Base-by-base conservation (phyloP, 2,113 vertebrate genomes). In the Notechis scutatus region DNA sequence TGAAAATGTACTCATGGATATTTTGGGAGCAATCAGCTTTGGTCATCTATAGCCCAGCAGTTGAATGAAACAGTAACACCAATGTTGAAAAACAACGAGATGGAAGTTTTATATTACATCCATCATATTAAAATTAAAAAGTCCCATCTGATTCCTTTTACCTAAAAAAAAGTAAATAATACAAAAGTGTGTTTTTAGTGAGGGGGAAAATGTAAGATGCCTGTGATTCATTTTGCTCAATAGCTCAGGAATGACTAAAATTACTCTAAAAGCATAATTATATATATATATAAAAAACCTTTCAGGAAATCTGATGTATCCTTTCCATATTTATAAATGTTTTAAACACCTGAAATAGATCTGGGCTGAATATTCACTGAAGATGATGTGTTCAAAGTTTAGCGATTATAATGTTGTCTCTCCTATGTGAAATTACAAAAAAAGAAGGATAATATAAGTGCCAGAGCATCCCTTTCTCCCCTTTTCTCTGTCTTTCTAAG, bases 1-100 rank as follows among this genome's bases (percentile, higher is more conserved):
- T 42, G 91, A 90, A 93, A 90, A 93, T 95, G 95, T 94, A 94
- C 87, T 14, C 5, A 5, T 64, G 39, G 90, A 88, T 94, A 93
- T 93, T 94, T 95, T 81, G 88, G 94, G 94, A 87, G n/a, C 88
- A 57, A 64, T 96, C 95, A 91, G 7, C 50, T 94, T 95, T 69
- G 86, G 11, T 93, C 92, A 93, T 52, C 23, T 94, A 89, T 85
- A 96, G 29, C 85, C 26, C 88, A 92, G 55, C 6, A 74, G n/a
- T 59, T 21, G 0, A 0, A n/a, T 92, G 54, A 9, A 93, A 26
- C 56, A 42, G 61, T 21, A 92, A 52, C 12, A 34, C 20, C 24
- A 34, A 34, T 7, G 50, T 81, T 85, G 11, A 10, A 34, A 4
- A 20, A 55, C 10, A 89, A 85, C 0, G 0, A 42, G 21, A 55